A percentile compares a stretch with the other conserved stretches of the same genome.
Evolutionary conservation across 2,113 vertebrate species (phyloP).

Genomic region (Microcebus jonahi): DNA sequence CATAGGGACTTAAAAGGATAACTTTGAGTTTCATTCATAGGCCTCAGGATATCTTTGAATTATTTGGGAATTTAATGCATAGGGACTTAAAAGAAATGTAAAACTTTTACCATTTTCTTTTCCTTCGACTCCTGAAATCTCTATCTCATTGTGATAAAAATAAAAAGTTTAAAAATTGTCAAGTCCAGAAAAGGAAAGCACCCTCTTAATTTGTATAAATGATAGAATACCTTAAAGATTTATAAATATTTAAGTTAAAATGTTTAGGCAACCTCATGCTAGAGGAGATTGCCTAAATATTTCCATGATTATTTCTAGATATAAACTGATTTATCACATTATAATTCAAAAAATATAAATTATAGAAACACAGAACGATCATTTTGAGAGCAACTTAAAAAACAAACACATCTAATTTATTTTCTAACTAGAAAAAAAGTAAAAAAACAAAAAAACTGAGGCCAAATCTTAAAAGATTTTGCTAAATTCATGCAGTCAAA

Average conservation of each 20-base stretch:
- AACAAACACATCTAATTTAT: background rate
- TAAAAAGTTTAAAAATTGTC: background rate
- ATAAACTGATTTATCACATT: background rate
- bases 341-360: background rate
- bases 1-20: background rate
- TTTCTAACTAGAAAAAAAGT: background rate
- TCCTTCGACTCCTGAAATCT: background rate
- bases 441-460: background rate
- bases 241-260: background rate
- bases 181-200: background rate
- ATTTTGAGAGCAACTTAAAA: background rate
- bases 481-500: background rate
- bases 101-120: background rate
- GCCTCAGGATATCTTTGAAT: background rate
- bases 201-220: background rate
- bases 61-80: slow-evolving; percentile 29
- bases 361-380: background rate
- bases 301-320: background rate
- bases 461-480: background rate
- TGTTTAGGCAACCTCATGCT: background rate
- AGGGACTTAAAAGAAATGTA: slow-evolving; percentile 26
- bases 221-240: background rate
- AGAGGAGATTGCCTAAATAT: background rate
- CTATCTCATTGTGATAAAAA: background rate
- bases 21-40: slow-evolving; percentile 23